Evolutionary conservation across 2,888 invertebrate species (phyloP), one percentile per base, ranked within the genome.

Genomic region (Cephus sareptanus): DNA sequence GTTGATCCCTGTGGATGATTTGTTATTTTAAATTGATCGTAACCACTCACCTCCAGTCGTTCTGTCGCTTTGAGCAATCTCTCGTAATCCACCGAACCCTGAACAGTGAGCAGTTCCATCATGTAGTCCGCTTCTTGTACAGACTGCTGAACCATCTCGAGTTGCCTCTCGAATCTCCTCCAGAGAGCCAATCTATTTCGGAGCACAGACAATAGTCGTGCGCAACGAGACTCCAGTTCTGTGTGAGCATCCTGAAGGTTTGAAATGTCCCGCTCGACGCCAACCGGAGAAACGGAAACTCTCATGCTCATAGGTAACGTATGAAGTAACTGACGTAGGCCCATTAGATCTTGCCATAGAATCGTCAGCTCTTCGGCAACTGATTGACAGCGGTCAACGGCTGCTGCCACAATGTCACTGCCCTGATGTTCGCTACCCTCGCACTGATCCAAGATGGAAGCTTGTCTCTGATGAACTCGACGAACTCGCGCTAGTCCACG

Each of bases 121-220:
- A 97, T 96, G 86, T 96, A 97, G 90, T 97, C 97, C 0, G 97
- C 96, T 86, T 97, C 97, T 78, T 96, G 94, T 0, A 97, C 96
- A 0, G 96, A 96, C 76, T 96, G 95, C 81, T 96, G 96, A 15
- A 97, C 96, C 89, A 95, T 88, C 85, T 97, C 97, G 83, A 97
- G 90, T 85, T 96, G 96, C 3, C 94, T 92, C 88, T 97, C 97
- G 89, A 96, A 97, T 34, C 96, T 92, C 78, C 95, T 93, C 97
- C 97, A 97, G 34, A 97, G 92, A 3, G 93, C 93, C 69, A 96
- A 91, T 11, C 95, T 94, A 77, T 94, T 93, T 68, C 94, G 93
- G 35, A 97, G 92, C 3, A 95, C 92, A 0, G 93, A 93, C 87
- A 95, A 92, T 3, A 97, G 92, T 37, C 95, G 94, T 0, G 94